Evolutionary conservation across 1,140 invertebrate species (phyloP).

Genomic region (Tetragnatha versicolor): DNA sequence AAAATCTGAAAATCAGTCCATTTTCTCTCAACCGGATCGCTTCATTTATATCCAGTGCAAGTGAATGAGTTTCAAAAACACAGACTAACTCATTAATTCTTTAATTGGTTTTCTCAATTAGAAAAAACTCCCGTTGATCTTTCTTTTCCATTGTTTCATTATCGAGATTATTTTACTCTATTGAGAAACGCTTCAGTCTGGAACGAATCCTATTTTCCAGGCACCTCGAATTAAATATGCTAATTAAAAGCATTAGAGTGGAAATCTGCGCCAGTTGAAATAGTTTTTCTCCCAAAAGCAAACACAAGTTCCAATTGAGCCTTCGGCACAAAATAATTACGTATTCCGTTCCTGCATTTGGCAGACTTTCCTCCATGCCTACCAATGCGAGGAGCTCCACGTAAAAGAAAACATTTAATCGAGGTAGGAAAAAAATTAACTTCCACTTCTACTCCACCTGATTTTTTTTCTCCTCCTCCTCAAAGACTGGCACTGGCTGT

Average conservation of each 20-base stretch:
- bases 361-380: not conserved
- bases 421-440: slow-evolving; percentile 7
- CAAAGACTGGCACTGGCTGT: not conserved
- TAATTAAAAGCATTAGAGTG: slow-evolving; percentile 38
- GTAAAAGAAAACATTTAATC: slow-evolving; percentile 42
- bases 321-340: slow-evolving; percentile 33
- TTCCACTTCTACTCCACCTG: not conserved
- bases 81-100: no score
- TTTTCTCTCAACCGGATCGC: no score
- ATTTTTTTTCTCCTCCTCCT: not conserved
- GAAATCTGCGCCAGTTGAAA: slow-evolving; percentile 23
- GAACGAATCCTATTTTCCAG: not conserved
- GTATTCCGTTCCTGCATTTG: not conserved
- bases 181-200: not conserved
- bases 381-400: not conserved
- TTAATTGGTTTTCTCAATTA: no score
- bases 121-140: no score
- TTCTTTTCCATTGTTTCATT: no score
- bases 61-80: no score
- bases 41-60: no score
- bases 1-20: no score
- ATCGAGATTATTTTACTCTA: not conserved
- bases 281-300: slow-evolving; percentile 6
- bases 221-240: slow-evolving; percentile 31
- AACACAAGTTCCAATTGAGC: slow-evolving; percentile 6